Conservation (phyloP, 2,797 vertebrate genomes). For the Fistularia commersonii region DNA sequence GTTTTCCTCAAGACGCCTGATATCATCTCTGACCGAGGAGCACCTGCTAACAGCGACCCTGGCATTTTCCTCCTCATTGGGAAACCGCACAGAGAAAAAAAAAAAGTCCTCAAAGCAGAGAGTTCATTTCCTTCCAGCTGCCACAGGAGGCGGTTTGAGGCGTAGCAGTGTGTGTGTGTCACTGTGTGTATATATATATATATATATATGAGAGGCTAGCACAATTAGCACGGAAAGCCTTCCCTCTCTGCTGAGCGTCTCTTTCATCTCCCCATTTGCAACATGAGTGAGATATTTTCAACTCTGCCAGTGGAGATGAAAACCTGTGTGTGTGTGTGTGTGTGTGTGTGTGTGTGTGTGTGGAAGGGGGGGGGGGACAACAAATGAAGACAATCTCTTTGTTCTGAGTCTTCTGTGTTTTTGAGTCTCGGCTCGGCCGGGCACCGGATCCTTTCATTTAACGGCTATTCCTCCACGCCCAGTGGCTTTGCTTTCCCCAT, state of each 20-base stretch:
- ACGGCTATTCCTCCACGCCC: too few relatives aligned
- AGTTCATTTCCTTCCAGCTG: constrained; percentile 48
- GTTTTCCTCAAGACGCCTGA: too few relatives aligned
- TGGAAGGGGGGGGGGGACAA: neutral
- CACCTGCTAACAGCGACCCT: too few relatives aligned
- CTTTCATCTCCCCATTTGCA: constrained; percentile 46
- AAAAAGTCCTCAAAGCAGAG: constrained; percentile 28
- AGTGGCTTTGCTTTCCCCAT: too few relatives aligned
- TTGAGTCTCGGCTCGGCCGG: constrained; percentile 25
- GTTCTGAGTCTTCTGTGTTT: constrained; percentile 35
- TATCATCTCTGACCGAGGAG: too few relatives aligned
- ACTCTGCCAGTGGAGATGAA: constrained; percentile 32
- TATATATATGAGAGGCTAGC: constrained; percentile 35
- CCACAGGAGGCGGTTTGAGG: constrained; percentile 30
- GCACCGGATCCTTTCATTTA: neutral
- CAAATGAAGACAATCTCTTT: constrained; percentile 20
- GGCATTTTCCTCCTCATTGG: too few relatives aligned
- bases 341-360: too few relatives aligned
- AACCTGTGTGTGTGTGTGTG: too few relatives aligned
- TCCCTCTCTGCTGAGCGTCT: constrained; percentile 27
- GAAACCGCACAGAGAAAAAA: neutral
- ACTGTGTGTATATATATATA: too few relatives aligned
- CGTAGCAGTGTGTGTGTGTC: constrained; percentile 1
- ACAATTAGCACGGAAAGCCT: constrained; percentile 53
- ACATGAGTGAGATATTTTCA: constrained; percentile 46